Percentiles rank a stretch among this genome's conserved stretches.
Evolutionary conservation across 2,797 vertebrate species (phyloP).

Genomic region (Podarcis lilfordi): DNA sequence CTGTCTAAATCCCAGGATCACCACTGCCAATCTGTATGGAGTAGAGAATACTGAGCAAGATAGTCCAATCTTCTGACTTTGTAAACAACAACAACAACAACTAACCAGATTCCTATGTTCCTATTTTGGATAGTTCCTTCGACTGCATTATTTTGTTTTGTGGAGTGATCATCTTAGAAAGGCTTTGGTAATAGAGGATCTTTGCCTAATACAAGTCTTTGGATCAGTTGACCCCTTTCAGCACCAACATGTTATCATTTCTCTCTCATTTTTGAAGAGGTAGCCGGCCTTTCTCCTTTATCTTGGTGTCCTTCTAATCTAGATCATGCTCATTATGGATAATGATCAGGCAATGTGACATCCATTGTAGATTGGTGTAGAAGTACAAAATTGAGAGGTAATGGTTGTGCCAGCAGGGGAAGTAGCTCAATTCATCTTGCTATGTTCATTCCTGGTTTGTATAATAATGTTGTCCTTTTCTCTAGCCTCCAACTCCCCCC

Average conservation of each 20-base stretch:
- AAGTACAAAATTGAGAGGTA: conserved; percentile 65
- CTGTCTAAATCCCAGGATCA: too few relatives aligned
- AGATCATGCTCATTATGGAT: conserved; percentile 47
- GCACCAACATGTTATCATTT: neutral
- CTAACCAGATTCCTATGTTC: neutral
- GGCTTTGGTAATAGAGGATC: neutral
- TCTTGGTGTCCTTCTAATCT: conserved; percentile 32
- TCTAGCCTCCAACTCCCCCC: too few relatives aligned
- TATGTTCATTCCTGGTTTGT: conserved; percentile 60
- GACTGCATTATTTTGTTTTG: neutral
- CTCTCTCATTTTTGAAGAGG: conserved; percentile 20
- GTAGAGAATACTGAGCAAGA: neutral
- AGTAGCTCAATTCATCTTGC: conserved; percentile 68
- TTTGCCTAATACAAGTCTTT: neutral
- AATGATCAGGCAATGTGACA: conserved; percentile 34
- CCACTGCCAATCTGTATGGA: neutral
- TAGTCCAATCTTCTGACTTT: neutral
- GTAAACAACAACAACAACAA: neutral
- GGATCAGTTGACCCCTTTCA: neutral
- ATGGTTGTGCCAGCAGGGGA: conserved; percentile 65
- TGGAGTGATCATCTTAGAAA: fast-evolving
- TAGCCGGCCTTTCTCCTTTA: neutral
- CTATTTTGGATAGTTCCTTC: neutral
- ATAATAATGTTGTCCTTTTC: conserved; percentile 61
- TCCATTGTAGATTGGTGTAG: conserved; percentile 35